phyloP scores from a whole-genome alignment of 1,140 invertebrate genomes.

The Ruditapes philippinarum region DNA sequence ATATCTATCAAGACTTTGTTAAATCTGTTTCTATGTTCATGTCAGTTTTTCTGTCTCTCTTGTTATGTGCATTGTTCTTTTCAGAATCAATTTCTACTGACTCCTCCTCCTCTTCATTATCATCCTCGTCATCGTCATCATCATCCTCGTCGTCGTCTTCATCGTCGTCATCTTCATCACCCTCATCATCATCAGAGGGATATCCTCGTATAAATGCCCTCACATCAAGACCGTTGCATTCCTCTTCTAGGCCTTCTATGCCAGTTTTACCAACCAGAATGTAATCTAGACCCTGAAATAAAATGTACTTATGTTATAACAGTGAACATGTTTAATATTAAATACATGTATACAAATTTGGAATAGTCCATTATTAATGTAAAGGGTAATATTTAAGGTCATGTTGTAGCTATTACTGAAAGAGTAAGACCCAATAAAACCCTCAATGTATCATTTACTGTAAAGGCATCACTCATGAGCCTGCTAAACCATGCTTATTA shows the following conservation, averaged over 20 bases:
- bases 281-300: conserved; percentile 79
- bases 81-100: no score
- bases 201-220: background rate
- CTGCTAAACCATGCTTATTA: no score
- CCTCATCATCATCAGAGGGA: background rate
- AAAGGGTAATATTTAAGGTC: background rate
- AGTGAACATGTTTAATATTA: background rate
- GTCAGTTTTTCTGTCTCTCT: no score
- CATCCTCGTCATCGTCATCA: conserved; percentile 57
- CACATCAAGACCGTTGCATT: conserved; percentile 13
- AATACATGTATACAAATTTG: background rate
- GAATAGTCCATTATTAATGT: background rate
- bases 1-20: no score
- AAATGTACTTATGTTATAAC: background rate
- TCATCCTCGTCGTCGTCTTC: conserved; percentile 54
- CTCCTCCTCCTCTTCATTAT: conserved; percentile 47
- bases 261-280: conserved; percentile 75
- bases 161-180: conserved; percentile 59
- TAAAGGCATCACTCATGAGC: no score
- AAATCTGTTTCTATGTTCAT: no score
- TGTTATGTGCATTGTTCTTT: no score
- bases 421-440: no score
- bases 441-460: no score
- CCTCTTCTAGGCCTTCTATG: conserved; percentile 44
- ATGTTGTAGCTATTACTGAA: no score